These are phyloP conservation scores for Phoeniculus purpureus DNA, from an alignment of 2,797 vertebrate species.

Conservation along the genomic window DNA sequence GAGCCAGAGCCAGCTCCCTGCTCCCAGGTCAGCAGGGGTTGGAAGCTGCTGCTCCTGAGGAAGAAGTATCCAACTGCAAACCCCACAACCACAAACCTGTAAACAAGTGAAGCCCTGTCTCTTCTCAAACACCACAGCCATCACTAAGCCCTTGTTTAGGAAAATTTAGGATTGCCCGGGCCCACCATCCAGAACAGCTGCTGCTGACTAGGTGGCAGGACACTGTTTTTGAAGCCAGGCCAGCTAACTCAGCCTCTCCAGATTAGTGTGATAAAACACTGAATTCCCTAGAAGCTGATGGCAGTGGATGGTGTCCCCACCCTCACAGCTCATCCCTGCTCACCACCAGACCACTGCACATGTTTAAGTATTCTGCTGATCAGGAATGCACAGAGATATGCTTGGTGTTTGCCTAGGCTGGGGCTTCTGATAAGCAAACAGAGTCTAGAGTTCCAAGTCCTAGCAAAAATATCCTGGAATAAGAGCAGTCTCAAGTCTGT, in stretches of 20 bases:
- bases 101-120: not conserved
- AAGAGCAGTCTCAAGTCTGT: not conserved
- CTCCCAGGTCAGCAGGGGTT: not conserved
- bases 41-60: not conserved
- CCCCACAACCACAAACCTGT: not conserved
- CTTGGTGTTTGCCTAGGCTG: not conserved
- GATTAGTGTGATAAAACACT: accelerated
- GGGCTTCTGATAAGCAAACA: conserved; percentile 8
- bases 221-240: not conserved
- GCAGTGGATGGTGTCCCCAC: not conserved
- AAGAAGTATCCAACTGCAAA: not conserved
- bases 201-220: not conserved
- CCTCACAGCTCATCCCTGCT: not conserved
- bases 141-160: accelerated
- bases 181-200: not conserved
- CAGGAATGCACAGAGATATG: not conserved
- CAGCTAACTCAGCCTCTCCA: not conserved
- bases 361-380: not conserved
- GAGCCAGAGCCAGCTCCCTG: not conserved
- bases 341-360: not conserved
- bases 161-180: not conserved
- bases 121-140: not conserved
- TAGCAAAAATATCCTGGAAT: not conserved
- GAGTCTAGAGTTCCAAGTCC: not conserved
- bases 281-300: conserved; percentile 31